phyloP scores from a whole-genome alignment of 2,113 vertebrate species.

The Corydoras maculifer region DNA sequence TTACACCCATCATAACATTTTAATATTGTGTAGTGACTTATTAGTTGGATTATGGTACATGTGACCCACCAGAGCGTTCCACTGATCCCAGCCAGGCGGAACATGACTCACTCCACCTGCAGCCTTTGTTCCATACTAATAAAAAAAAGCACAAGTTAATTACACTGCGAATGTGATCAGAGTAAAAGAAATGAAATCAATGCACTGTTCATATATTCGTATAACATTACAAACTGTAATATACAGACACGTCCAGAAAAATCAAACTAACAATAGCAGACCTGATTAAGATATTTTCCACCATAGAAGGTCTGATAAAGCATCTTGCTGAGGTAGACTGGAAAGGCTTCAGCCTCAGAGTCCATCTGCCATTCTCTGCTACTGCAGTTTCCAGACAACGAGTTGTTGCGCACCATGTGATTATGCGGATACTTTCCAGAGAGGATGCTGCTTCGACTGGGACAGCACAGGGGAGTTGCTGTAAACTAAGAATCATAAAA shows the following conservation, averaged over 20 bases:
- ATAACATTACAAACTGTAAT: too few relatives aligned
- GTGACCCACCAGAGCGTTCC: slow-evolving; percentile 65
- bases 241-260: not conserved
- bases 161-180: not conserved
- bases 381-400: slow-evolving; percentile 69
- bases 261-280: slow-evolving; percentile 15
- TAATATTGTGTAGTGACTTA: too few relatives aligned
- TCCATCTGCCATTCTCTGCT: slow-evolving; percentile 63
- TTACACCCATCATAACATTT: too few relatives aligned
- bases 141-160: not conserved
- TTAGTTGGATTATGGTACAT: not conserved
- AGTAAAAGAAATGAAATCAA: not conserved
- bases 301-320: slow-evolving; percentile 71
- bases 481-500: slow-evolving; percentile 53
- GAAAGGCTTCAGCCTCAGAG: slow-evolving; percentile 57
- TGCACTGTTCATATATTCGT: too few relatives aligned
- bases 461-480: slow-evolving; percentile 70
- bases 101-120: slow-evolving; percentile 55
- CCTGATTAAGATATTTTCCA: slow-evolving; percentile 73
- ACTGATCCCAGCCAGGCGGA: slow-evolving; percentile 71
- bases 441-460: slow-evolving; percentile 68
- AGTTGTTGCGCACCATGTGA: slow-evolving; percentile 70
- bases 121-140: slow-evolving; percentile 61
- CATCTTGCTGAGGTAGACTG: slow-evolving; percentile 61
- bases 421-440: slow-evolving; percentile 71